Evolutionary conservation across 2,888 invertebrate genomes (phyloP).

Genomic region (Heteromyza rotundicornis): DNA sequence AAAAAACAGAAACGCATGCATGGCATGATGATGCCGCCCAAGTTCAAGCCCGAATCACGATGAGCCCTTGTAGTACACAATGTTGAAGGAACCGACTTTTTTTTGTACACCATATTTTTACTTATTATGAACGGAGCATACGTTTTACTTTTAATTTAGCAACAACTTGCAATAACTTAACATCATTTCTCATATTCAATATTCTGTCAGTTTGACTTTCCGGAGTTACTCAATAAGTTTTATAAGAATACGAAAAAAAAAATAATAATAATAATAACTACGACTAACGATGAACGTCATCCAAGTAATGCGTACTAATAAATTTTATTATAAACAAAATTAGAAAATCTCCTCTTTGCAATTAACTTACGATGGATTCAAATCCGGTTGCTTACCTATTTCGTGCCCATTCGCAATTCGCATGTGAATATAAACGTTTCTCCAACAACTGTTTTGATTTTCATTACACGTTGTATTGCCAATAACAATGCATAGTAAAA

Average conservation of each 20-base stretch:
- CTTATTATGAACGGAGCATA: slow-evolving; percentile 14
- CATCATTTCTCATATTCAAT: too few relatives aligned
- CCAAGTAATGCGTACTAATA: slow-evolving; percentile 17
- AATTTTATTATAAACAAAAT: not conserved
- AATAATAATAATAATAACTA: slow-evolving; percentile 22
- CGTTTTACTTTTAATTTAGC: too few relatives aligned
- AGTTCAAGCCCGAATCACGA: slow-evolving; percentile 92
- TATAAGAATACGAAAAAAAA: too few relatives aligned
- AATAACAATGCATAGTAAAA: not conserved
- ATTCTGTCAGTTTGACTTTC: too few relatives aligned
- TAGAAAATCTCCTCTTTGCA: not conserved
- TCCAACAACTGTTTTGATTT: slow-evolving; percentile 5
- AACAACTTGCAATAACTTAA: too few relatives aligned
- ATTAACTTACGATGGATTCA: too few relatives aligned
- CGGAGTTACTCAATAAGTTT: too few relatives aligned
- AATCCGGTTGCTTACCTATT: too few relatives aligned
- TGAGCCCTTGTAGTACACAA: slow-evolving; percentile 50
- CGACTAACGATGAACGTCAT: slow-evolving; percentile 10
- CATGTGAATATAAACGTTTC: not conserved
- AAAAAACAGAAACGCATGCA: slow-evolving; percentile 83
- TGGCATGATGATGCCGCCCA: slow-evolving; percentile 82
- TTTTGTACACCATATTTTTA: slow-evolving; percentile 17
- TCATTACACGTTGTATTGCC: slow-evolving; percentile 4
- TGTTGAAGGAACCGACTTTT: slow-evolving; percentile 5
- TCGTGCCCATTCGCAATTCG: too few relatives aligned